phyloP scores from a whole-genome alignment of 1,140 invertebrate species.

The Drosophila kikkawai region DNA sequence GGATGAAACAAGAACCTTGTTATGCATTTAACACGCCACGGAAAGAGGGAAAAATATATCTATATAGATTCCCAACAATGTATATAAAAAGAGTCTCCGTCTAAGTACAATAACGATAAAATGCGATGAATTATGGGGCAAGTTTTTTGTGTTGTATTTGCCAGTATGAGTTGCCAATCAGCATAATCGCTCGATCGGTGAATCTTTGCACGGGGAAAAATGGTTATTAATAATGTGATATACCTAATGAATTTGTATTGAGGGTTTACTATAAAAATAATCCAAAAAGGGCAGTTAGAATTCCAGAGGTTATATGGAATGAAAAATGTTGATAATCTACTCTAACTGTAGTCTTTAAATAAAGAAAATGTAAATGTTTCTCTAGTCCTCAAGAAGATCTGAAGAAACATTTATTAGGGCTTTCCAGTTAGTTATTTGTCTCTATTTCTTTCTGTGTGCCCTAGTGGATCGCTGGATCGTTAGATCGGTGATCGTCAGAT shows the following conservation, averaged over 20 bases:
- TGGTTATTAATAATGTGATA: background rate
- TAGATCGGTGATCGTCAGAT: slow-evolving; percentile 29
- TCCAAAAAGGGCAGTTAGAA: too few relatives aligned
- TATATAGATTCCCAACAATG: slow-evolving; percentile 17
- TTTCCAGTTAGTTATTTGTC: background rate
- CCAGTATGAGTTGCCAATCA: slow-evolving; percentile 50
- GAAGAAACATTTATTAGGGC: background rate
- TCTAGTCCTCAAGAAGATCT: background rate
- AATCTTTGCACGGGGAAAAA: slow-evolving; percentile 26
- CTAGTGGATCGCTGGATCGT: slow-evolving; percentile 26
- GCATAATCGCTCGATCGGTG: slow-evolving; percentile 50
- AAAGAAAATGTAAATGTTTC: too few relatives aligned
- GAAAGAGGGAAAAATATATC: slow-evolving; percentile 20
- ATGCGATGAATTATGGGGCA: slow-evolving; percentile 77
- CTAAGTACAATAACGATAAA: slow-evolving; percentile 69
- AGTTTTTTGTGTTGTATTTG: slow-evolving; percentile 61
- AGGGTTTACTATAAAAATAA: too few relatives aligned
- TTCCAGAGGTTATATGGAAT: background rate
- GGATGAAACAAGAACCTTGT: slow-evolving; percentile 82
- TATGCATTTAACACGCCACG: slow-evolving; percentile 78
- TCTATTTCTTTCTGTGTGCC: slow-evolving; percentile 7
- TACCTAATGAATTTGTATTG: background rate
- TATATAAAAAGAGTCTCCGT: slow-evolving; percentile 51
- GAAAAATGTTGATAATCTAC: background rate
- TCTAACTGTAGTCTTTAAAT: background rate